Base-by-base conservation (phyloP, 2,113 vertebrate species). In the Cinclus mexicanus region DNA sequence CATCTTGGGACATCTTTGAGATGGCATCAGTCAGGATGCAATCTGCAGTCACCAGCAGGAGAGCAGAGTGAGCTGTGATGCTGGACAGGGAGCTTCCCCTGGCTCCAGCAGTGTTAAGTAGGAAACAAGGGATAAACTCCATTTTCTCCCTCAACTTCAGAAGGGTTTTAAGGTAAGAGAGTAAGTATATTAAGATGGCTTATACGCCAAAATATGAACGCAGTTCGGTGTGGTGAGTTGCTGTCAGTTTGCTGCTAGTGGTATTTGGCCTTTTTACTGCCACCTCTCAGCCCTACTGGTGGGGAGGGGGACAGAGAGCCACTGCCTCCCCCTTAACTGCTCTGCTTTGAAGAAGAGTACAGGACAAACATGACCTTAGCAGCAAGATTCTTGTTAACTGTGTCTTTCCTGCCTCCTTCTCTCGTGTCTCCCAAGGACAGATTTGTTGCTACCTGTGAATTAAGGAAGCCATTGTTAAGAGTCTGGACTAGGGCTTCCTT, bases 281-380 rank as follows among this genome's bases (percentile, higher is more conserved):
- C 78, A 69, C 47, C 33, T 52, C 22, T 61, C 49, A 39, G 50
- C 39, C 37, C 33, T 11, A 7, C 39, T 41, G 57, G 9, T 14
- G 15, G 23, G 20, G 46, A 42, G 11, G 14, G 42, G 21, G 11
- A 46, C 9, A 3, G 25, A 72, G 59, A 80, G 53, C 63, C 18
- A 7, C 29, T 71, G 31, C 31, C 9, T 59, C 19, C 16, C 31
- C 46, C 9, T 68, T 52, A 8, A 35, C 7, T 76, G 61, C 65
- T 56, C 23, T 64, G 79, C 94, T 90, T 80, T 70, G 90, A 93
- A 93, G 93, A 94, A 89, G 90, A 86, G 78, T 41, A 64, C 37
- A 60, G 41, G 80, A 50, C 72, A 97, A 94, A 94, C 39, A 1
- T 91, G 90, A 96, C 69, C 95, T 96, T 86, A 69, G 93, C 90